Base-by-base conservation (phyloP, 1,140 invertebrate species). In the Battus philenor region DNA sequence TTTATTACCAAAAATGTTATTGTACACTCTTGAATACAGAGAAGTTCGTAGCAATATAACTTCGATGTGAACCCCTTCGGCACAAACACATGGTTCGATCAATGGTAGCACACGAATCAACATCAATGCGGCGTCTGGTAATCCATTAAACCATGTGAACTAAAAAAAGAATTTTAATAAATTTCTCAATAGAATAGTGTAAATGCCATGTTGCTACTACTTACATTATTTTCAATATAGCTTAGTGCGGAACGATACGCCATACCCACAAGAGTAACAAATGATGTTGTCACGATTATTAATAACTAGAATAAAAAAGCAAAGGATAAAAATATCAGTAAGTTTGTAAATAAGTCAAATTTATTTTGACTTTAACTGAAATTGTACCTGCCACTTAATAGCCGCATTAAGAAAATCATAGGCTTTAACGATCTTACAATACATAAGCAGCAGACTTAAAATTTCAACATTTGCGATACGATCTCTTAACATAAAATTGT, bases 371-470 rank as follows among this genome's bases (percentile, higher is more conserved):
- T n/a, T n/a, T n/a, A n/a, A n/a, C n/a, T n/a, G n/a, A n/a, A 7
- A 4, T 12, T 18, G 50, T 64, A 82, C 75, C 72, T 82, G 75
- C 69, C 72, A 82, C 57, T 76, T 79, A 3, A 78, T 58, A 7
- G 67, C 67, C 18, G 70, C 55, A 13, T 74, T 69, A 33, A 82
- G 54, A 30, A 44, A 63, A 17, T 74, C 71, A 33, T 70, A 78
- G 9, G 66, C 49, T 9, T 57, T 66, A 24, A 78, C 65, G 2
- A 74, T 50, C 32, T 52, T 71, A n/a, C 72, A 57, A 45, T 79
- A 82, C 4, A 68, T 55, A 36, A 68, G 55, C 54, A 78, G 68
- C 11, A 82, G 18, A 24, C 65, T 76, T 0, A 57, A 61, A 48
- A 78, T 71, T 34, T 70, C 47, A 13, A 47, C 34, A 12, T 60